Conservation (phyloP, 1,140 invertebrate genomes). For the Andrena cerasifolii region DNA sequence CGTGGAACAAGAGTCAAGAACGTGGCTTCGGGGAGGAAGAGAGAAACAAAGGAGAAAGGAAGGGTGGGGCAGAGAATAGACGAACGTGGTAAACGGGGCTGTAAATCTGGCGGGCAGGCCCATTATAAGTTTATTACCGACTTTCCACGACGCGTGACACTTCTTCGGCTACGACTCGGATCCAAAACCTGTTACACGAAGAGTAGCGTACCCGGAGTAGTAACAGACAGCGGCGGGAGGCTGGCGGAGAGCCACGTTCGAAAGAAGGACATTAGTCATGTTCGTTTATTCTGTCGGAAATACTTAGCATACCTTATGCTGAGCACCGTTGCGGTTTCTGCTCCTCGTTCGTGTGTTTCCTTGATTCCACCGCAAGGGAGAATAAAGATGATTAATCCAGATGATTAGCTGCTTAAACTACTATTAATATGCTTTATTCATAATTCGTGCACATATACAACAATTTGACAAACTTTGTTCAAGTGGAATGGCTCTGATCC, state of each 20-base stretch:
- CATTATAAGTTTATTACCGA: slow-evolving; percentile 75
- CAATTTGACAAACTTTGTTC: too few species aligned
- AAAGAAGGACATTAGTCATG: slow-evolving; percentile 46
- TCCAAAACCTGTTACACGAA: slow-evolving; percentile 60
- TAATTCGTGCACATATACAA: too few species aligned
- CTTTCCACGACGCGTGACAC: slow-evolving; percentile 66
- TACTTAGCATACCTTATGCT: slow-evolving; percentile 37
- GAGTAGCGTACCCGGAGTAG: slow-evolving; percentile 10
- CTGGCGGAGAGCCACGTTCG: neutral
- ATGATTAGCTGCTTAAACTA: too few species aligned
- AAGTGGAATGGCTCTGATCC: too few species aligned
- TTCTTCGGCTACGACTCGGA: slow-evolving; percentile 55
- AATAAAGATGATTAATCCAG: neutral
- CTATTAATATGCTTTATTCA: too few species aligned
- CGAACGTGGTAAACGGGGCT: slow-evolving; percentile 64
- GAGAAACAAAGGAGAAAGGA: slow-evolving; percentile 4
- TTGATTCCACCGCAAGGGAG: neutral
- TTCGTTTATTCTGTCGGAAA: slow-evolving; percentile 53
- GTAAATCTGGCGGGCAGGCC: slow-evolving; percentile 69
- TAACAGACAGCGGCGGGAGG: neutral
- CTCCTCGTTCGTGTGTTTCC: slow-evolving; percentile 12
- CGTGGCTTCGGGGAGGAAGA: slow-evolving; percentile 15
- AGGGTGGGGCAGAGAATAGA: slow-evolving; percentile 14
- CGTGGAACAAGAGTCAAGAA: slow-evolving; percentile 42
- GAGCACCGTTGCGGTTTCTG: slow-evolving; percentile 10